Percentiles rank a stretch among this genome's conserved stretches.
These are phyloP conservation scores for Ammodytes dubius DNA, from an alignment of 2,113 vertebrate genomes.

Conservation along the genomic window DNA sequence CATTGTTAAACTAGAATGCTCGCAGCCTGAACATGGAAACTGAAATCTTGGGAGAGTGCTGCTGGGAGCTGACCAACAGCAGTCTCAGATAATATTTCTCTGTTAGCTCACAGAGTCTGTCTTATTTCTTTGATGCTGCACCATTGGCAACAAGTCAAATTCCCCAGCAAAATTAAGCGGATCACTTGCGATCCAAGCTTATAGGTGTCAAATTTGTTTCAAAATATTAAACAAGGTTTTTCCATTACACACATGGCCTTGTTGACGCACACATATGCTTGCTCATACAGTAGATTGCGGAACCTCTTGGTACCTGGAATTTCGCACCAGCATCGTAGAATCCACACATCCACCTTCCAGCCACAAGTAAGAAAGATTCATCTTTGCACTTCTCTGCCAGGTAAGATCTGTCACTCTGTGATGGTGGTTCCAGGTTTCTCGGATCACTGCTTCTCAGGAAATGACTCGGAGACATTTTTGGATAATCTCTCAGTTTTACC, in stretches of 20 bases:
- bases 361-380: constrained; percentile 75
- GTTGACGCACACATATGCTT: background rate
- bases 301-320: constrained; percentile 62
- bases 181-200: constrained; percentile 1
- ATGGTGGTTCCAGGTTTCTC: constrained; percentile 11
- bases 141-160: constrained; percentile 34
- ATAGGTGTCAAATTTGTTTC: constrained; percentile 9
- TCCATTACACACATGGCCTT: constrained; percentile 9
- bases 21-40: constrained; percentile 64
- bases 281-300: constrained; percentile 33
- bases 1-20: constrained; percentile 45
- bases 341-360: constrained; percentile 69
- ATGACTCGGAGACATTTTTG: background rate
- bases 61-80: constrained; percentile 33
- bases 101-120: constrained; percentile 37
- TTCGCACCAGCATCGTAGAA: constrained; percentile 75
- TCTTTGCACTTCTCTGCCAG: constrained; percentile 57
- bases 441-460: constrained; percentile 5
- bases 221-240: constrained; percentile 4
- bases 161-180: background rate
- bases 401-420: constrained; percentile 29
- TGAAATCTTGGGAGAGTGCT: constrained; percentile 36
- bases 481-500: background rate
- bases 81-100: constrained; percentile 42
- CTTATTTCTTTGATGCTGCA: constrained; percentile 53